Base-by-base conservation (phyloP, 2,113 vertebrate species). In the Notothenia rossii region DNA sequence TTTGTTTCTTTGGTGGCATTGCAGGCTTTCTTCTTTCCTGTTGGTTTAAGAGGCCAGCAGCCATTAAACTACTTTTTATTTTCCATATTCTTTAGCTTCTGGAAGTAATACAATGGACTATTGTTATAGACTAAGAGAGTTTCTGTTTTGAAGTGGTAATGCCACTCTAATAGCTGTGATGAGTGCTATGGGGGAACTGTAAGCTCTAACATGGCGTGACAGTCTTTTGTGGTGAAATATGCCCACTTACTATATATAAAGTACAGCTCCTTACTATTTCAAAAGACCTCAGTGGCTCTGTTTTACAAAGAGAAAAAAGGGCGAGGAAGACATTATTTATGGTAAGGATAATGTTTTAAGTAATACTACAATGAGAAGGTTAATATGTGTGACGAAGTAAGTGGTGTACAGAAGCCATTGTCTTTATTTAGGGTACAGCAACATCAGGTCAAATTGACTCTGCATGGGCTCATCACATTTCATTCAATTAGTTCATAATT, bases 91-190 rank as follows among this genome's bases (percentile, higher is more conserved):
- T 79, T 83, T 62, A 71, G 69, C 78, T 88, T 61, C 82, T 78
- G 75, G 53, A 90, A 76, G 76, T 87, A 79, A 62, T 81, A 76
- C 82, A 89, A 89, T 81, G 81, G 79, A 85, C 79, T 20, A 77
- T 85, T 83, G 86, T 90, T 73, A 46, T 10, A 80, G 79, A 74
- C 79, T 77, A 53, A 82, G 64, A 86, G 86, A 77, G 81, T 86
- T 89, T 91, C 51, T 88, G 90, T 92, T 92, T 93, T 94, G 94
- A 93, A 93, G 91, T 92, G 91, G 84, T 91, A 92, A 94, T 93
- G 88, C 82, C 46, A 46, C 71, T 84, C 78, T 93, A 93, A 93
- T 94, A 83, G 85, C 86, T 85, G 80, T 84, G 91, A 90, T 93
- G 91, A 93, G 73, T 83, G 84, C 90, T 90, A 84, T 51, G 75